phyloP scores from a whole-genome alignment of 1,140 invertebrate species.

The Stratiolaelaps scimitus region DNA sequence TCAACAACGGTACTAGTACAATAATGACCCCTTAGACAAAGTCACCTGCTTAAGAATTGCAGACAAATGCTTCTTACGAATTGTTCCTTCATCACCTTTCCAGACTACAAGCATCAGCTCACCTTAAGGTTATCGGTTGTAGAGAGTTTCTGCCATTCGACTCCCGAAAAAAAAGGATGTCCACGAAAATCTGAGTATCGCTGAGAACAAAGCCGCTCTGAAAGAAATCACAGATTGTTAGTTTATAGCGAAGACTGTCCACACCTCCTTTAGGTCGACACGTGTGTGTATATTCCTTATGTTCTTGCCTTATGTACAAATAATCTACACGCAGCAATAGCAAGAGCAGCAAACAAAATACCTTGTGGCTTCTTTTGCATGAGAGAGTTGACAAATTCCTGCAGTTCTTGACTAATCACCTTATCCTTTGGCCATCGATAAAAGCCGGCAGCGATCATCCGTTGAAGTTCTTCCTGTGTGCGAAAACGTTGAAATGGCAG shows the following conservation, averaged over 20 bases:
- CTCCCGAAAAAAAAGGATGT: not conserved
- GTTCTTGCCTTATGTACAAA: not conserved
- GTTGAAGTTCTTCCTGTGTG: not conserved
- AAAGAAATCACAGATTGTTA: not conserved
- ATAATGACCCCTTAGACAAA: too few species aligned
- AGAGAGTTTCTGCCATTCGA: not conserved
- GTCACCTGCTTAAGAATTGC: too few species aligned
- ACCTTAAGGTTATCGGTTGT: slow-evolving; percentile 15
- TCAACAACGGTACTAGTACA: too few species aligned
- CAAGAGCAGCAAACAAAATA: not conserved
- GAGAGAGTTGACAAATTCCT: not conserved
- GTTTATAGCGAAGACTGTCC: not conserved
- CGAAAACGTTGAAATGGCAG: slow-evolving; percentile 1
- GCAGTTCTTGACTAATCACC: not conserved
- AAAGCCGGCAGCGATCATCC: not conserved
- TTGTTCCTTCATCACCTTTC: too few species aligned
- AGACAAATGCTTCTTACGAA: too few species aligned
- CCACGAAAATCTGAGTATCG: not conserved
- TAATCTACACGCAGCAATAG: not conserved
- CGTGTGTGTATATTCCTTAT: not conserved
- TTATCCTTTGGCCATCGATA: slow-evolving; percentile 16
- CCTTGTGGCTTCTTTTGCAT: not conserved
- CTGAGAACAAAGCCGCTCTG: slow-evolving; percentile 16
- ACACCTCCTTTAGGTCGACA: not conserved
- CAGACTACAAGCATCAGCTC: not conserved